phyloP scores from a whole-genome alignment of 2,797 vertebrate species.

The Sebastes nivosus region DNA sequence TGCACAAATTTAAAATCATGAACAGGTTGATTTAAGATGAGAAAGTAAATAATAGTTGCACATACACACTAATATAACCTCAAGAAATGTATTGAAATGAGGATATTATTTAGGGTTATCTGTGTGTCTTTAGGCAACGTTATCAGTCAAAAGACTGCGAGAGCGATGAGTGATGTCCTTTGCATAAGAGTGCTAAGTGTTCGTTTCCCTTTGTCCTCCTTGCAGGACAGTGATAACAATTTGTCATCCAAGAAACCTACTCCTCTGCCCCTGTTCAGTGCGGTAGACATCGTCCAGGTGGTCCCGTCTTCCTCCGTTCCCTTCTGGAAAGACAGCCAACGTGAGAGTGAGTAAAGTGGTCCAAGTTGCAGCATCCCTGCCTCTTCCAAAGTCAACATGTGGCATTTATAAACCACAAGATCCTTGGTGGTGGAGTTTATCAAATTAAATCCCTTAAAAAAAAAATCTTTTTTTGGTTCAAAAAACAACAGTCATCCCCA shows the following conservation, averaged over 20 bases:
- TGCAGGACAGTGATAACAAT: slow-evolving; percentile 65
- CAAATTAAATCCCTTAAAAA: not conserved
- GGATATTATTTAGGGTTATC: not conserved
- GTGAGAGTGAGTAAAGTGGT: slow-evolving; percentile 44
- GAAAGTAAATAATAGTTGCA: not conserved
- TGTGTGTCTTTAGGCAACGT: not conserved
- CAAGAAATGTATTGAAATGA: not conserved
- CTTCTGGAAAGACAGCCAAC: slow-evolving; percentile 47
- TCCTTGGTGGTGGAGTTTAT: not conserved
- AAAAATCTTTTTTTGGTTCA: not conserved
- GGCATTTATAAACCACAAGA: not conserved
- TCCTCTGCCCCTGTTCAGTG: slow-evolving; percentile 74
- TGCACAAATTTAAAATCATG: not conserved
- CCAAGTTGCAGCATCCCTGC: not conserved
- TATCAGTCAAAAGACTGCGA: not conserved
- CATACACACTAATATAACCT: not conserved
- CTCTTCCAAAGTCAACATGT: not conserved
- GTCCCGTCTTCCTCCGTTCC: slow-evolving; percentile 61
- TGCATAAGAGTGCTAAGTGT: not conserved
- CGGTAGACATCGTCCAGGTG: slow-evolving; percentile 81
- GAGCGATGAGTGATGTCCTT: not conserved
- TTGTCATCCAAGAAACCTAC: slow-evolving; percentile 63
- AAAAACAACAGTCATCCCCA: not conserved
- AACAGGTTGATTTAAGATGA: not conserved
- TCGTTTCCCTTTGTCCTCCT: not conserved